Conservation (phyloP, 2,113 vertebrate genomes). For the Eulacestoma nigropectus region DNA sequence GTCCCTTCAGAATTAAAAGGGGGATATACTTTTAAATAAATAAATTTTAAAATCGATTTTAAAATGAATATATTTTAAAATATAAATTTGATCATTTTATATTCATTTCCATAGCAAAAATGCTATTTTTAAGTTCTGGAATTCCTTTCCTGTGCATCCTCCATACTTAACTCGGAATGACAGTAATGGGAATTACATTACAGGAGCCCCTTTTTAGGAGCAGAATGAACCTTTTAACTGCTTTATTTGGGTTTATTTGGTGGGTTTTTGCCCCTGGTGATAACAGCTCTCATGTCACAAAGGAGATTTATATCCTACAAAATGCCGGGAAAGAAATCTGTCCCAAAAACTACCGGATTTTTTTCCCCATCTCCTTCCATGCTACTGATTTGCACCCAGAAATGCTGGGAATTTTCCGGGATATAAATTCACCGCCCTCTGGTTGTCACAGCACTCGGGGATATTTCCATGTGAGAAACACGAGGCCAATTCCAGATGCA, state of each 20-base stretch:
- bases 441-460: neutral
- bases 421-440: neutral
- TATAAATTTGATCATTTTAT: neutral
- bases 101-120: neutral
- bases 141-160: neutral
- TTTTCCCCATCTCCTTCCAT: neutral
- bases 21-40: neutral
- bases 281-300: neutral
- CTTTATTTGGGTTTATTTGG: neutral
- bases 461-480: neutral
- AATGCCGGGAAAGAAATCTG: neutral
- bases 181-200: neutral
- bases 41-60: neutral
- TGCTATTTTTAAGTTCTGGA: neutral
- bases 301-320: neutral
- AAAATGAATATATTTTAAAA: neutral
- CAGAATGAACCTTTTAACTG: neutral
- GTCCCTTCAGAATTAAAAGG: neutral
- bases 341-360: neutral
- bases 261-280: neutral
- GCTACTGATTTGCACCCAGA: no score
- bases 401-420: neutral
- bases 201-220: neutral
- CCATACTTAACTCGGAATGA: neutral
- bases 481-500: fast-evolving